phyloP scores from a whole-genome alignment of 2,888 invertebrate genomes.

The Troides aeacus region DNA sequence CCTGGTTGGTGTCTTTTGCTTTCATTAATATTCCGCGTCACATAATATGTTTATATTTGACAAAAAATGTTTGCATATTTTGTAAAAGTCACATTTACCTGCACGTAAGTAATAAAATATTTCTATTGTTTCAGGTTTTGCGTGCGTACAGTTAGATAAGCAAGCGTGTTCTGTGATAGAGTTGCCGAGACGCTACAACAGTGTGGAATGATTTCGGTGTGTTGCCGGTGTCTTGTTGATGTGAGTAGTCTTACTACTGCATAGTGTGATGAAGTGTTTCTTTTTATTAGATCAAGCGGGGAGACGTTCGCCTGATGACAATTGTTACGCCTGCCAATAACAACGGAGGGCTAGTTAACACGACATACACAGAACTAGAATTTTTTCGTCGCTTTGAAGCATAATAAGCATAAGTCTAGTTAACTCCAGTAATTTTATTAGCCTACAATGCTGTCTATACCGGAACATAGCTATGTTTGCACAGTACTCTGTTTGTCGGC shows the following conservation, averaged over 20 bases:
- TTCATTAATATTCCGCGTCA: too few species aligned
- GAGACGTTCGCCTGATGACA: too few species aligned
- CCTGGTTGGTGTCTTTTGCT: too few species aligned
- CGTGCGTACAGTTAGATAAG: slow-evolving; percentile 71
- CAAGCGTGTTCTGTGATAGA: slow-evolving; percentile 58
- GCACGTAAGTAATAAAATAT: slow-evolving; percentile 24
- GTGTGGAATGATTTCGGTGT: slow-evolving; percentile 77
- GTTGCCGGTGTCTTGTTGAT: slow-evolving; percentile 66
- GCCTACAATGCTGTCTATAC: too few species aligned
- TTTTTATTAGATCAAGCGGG: neutral
- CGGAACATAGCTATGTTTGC: too few species aligned
- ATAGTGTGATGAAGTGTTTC: slow-evolving; percentile 18
- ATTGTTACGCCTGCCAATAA: too few species aligned
- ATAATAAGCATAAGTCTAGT: too few species aligned
- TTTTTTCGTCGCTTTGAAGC: too few species aligned
- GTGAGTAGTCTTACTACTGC: slow-evolving; percentile 50
- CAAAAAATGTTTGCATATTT: neutral
- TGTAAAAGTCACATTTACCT: neutral
- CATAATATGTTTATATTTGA: neutral
- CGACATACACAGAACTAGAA: too few species aligned
- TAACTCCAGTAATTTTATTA: too few species aligned
- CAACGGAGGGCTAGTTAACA: too few species aligned
- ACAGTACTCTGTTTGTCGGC: too few species aligned
- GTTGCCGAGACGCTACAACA: slow-evolving; percentile 58
- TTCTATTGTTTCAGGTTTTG: slow-evolving; percentile 73